These are phyloP conservation scores for Chamaea fasciata DNA, from an alignment of 2,113 vertebrate genomes.

Conservation along the genomic window DNA sequence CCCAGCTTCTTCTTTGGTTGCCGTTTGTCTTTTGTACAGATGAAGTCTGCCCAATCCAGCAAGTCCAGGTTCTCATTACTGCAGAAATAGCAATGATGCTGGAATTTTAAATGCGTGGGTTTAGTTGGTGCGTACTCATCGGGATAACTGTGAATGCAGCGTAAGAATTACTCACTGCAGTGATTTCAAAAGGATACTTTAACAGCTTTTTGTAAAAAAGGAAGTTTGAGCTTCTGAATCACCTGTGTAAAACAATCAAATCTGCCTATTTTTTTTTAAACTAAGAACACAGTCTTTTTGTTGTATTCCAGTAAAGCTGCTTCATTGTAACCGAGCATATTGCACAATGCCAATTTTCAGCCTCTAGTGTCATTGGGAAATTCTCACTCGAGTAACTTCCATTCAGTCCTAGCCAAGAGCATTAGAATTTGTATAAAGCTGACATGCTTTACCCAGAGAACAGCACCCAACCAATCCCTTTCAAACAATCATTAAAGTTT, in stretches of 20 bases:
- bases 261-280: not conserved
- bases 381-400: conserved; percentile 52
- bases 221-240: not conserved
- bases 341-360: conserved; percentile 21
- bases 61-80: not conserved
- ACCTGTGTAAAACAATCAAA: not conserved
- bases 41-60: not conserved
- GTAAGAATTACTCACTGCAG: not conserved
- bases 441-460: not conserved
- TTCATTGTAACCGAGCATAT: not conserved
- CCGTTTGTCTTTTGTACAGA: not conserved
- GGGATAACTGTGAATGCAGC: not conserved
- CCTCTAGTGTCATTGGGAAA: conserved; percentile 38
- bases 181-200: conserved; percentile 3
- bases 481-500: not conserved
- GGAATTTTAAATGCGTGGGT: not conserved
- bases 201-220: not conserved
- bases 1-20: not conserved
- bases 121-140: not conserved
- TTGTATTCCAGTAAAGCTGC: conserved; percentile 60
- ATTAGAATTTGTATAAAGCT: not conserved
- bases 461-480: not conserved
- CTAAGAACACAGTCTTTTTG: conserved; percentile 20
- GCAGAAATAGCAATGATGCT: not conserved
- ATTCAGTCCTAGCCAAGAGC: conserved; percentile 54